Conservation (phyloP, 2,888 invertebrate species). For the Ceriagrion tenellum region DNA sequence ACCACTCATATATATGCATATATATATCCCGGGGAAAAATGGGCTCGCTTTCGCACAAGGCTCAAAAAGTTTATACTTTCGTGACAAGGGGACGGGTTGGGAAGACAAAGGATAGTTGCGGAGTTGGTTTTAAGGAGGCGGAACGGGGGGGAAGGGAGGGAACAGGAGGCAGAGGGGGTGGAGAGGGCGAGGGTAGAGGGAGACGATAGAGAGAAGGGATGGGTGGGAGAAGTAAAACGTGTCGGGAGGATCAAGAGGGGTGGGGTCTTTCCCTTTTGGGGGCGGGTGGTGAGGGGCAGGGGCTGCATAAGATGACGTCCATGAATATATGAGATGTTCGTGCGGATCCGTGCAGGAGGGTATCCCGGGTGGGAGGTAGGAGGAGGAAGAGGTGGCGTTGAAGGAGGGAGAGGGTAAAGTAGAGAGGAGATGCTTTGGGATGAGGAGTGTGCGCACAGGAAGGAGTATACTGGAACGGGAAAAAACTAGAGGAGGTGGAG, state of each 20-base stretch:
- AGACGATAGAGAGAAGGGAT: background rate
- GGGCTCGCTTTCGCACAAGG: background rate
- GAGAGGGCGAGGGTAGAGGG: background rate
- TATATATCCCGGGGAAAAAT: no score
- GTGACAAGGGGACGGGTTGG: background rate
- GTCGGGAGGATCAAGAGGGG: background rate
- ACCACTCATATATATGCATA: no score
- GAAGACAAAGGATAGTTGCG: no score
- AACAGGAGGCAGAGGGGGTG: background rate
- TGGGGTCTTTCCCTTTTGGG: background rate
- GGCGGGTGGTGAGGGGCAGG: background rate
- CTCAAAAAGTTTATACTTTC: background rate
- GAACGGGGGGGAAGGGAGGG: background rate
- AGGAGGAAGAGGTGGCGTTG: background rate
- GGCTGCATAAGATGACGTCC: constrained; percentile 31
- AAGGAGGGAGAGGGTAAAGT: background rate
- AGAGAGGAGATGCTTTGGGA: background rate
- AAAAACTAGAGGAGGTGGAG: background rate
- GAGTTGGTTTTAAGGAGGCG: no score
- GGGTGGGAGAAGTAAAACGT: background rate
- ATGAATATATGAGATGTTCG: constrained; percentile 38
- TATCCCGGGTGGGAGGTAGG: background rate
- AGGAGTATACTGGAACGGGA: background rate
- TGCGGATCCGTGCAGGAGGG: background rate
- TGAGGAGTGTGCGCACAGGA: background rate